phyloP scores from a whole-genome alignment of 2,113 vertebrate genomes.

The Fregetta grallaria region DNA sequence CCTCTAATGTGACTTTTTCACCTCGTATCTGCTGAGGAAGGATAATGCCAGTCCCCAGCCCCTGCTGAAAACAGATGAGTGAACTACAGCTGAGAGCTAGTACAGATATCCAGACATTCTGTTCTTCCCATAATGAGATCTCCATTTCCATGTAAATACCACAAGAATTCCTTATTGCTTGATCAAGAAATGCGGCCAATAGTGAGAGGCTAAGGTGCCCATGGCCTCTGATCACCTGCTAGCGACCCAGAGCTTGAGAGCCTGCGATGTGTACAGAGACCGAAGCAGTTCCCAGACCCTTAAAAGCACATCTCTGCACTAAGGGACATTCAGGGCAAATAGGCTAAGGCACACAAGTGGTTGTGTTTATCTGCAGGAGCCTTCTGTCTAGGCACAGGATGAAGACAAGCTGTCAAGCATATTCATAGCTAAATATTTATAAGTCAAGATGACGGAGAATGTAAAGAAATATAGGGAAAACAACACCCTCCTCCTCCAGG shows the following conservation, averaged over 20 bases:
- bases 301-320: background rate
- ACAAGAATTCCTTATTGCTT: background rate
- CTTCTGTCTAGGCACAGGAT: background rate
- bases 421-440: background rate
- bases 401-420: background rate
- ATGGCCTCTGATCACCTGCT: background rate
- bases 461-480: background rate
- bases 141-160: background rate
- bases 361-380: background rate
- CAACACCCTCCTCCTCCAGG: background rate
- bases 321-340: background rate
- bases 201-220: background rate
- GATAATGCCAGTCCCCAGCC: background rate
- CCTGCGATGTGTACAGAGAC: accelerated
- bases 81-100: background rate
- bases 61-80: background rate
- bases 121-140: background rate
- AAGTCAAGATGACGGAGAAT: background rate
- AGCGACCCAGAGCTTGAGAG: background rate
- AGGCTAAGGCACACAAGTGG: background rate
- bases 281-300: background rate
- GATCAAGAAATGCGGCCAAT: background rate
- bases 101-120: background rate
- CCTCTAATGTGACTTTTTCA: background rate
- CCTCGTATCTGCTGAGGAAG: background rate